These are phyloP conservation scores for Sclerurus mexicanus DNA, from an alignment of 2,113 vertebrate genomes.

Conservation along the genomic window DNA sequence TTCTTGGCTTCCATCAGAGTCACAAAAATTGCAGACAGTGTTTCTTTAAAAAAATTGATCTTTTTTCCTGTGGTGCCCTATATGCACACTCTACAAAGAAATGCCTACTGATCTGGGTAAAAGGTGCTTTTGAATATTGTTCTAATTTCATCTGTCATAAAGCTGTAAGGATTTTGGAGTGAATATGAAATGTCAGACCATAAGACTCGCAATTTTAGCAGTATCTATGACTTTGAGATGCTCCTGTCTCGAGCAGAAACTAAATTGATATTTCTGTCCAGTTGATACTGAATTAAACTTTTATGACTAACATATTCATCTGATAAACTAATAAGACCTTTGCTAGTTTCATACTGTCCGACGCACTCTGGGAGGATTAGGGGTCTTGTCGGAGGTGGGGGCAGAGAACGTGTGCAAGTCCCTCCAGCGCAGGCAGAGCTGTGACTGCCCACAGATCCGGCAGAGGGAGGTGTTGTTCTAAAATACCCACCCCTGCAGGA, in stretches of 20 bases:
- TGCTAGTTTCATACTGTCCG: background rate
- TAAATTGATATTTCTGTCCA: background rate
- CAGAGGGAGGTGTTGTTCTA: conserved; percentile 40
- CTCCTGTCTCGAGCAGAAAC: background rate
- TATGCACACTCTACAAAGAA: background rate
- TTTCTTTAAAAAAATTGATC: background rate
- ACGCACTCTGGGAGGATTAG: background rate
- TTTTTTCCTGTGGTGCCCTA: background rate
- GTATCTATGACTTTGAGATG: background rate
- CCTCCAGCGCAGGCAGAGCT: background rate
- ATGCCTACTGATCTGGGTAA: background rate
- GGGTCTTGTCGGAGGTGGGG: background rate
- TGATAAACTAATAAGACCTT: background rate
- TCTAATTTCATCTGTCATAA: background rate
- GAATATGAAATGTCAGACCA: background rate
- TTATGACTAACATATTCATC: background rate
- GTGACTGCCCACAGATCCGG: background rate
- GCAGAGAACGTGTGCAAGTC: background rate
- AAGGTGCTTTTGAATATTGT: background rate
- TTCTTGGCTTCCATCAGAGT: background rate
- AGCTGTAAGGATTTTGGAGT: background rate
- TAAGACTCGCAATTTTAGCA: background rate
- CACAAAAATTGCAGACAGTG: background rate
- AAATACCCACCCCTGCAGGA: background rate
- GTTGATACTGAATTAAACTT: background rate